phyloP scores from a whole-genome alignment of 1,140 invertebrate genomes.

The Propsilocerus akamusi region DNA sequence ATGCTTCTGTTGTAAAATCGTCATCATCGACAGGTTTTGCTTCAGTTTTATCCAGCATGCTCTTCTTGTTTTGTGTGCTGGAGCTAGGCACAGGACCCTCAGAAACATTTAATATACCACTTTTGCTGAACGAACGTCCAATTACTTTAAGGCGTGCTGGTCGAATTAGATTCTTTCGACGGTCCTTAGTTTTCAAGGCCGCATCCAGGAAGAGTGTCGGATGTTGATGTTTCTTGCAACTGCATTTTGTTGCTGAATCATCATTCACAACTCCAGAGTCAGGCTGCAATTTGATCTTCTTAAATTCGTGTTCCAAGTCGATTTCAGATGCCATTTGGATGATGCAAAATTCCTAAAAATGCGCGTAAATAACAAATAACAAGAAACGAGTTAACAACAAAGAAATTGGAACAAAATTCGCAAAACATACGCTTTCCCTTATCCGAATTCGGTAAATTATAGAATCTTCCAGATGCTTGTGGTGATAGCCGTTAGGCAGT shows the following conservation, averaged over 20 bases:
- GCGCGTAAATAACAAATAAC: neutral
- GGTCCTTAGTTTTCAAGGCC: neutral
- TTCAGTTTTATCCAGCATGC: neutral
- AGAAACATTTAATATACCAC: no score
- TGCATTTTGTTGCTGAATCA: neutral
- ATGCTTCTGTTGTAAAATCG: neutral
- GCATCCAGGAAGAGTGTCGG: neutral
- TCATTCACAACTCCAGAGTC: neutral
- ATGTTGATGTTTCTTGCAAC: neutral
- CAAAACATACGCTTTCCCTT: no score
- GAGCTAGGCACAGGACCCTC: no score
- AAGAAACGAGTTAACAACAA: no score
- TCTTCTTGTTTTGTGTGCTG: no score
- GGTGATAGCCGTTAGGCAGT: no score
- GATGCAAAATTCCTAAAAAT: neutral
- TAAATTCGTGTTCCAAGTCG: neutral
- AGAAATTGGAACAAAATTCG: neutral
- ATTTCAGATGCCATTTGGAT: neutral
- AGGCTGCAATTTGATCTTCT: neutral
- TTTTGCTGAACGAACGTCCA: neutral
- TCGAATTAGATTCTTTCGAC: neutral
- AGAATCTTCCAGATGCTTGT: no score
- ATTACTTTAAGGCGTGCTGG: neutral
- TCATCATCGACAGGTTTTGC: no score
- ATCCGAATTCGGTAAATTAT: no score